A percentile compares a stretch with the other conserved stretches of the same genome.
phyloP scores from a whole-genome alignment of 2,888 invertebrate species.

The Tenodera sinensis region DNA sequence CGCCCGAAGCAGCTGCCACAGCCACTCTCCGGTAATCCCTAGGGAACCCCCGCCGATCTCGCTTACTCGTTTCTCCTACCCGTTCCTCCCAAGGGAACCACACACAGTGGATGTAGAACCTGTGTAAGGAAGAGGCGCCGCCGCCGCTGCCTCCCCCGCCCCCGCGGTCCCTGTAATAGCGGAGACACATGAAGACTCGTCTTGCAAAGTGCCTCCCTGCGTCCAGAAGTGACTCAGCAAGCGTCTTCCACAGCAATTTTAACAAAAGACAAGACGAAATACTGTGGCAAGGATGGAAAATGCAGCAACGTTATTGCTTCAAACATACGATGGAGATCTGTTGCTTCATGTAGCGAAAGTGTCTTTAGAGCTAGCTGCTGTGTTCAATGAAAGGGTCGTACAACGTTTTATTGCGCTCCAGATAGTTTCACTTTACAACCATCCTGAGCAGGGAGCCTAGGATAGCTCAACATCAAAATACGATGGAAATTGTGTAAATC shows the following conservation, averaged over 20 bases:
- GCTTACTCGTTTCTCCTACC: background rate
- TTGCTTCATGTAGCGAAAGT: background rate
- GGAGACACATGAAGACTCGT: background rate
- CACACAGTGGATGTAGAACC: background rate
- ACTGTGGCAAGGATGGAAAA: background rate
- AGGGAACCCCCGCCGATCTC: background rate
- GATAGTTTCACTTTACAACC: too few species aligned
- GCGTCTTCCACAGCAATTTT: background rate
- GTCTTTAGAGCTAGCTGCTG: background rate
- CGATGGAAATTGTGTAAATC: too few species aligned
- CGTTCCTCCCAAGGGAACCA: background rate
- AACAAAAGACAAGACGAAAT: background rate
- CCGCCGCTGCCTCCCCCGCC: too few species aligned
- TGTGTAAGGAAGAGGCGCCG: background rate
- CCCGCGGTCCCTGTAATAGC: background rate
- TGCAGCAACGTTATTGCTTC: background rate
- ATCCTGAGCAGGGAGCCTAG: too few species aligned
- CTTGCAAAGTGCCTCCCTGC: background rate
- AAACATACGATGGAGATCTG: background rate
- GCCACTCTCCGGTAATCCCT: background rate
- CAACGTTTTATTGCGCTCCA: background rate
- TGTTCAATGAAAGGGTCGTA: background rate
- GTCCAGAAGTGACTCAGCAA: background rate
- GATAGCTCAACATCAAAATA: too few species aligned
- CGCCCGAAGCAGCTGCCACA: background rate